A percentile compares a stretch with the other conserved stretches of the same genome.
These are phyloP conservation scores for Gavia stellata DNA, from an alignment of 2,113 vertebrate genomes.

Conservation along the genomic window DNA sequence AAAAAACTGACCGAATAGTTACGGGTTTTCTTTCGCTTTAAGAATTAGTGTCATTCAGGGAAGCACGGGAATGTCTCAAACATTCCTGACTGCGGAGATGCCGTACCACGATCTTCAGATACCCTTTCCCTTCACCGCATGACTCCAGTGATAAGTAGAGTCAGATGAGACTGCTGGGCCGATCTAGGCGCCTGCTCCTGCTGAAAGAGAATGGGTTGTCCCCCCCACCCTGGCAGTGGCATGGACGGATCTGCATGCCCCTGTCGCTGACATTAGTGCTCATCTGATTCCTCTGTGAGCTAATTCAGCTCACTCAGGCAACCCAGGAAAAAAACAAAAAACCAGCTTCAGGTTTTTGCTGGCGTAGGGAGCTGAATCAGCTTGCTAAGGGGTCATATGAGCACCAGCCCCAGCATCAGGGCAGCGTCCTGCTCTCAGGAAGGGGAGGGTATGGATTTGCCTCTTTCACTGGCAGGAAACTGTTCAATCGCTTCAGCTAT, in stretches of 20 bases:
- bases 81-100: background rate
- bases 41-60: background rate
- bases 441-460: background rate
- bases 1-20: background rate
- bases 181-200: background rate
- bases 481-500: background rate
- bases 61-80: background rate
- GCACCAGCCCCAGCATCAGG: background rate
- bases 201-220: background rate
- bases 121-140: background rate
- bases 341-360: background rate
- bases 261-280: rapidly evolving
- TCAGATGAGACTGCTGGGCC: background rate
- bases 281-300: background rate
- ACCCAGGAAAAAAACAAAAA: background rate
- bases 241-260: background rate
- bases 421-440: background rate
- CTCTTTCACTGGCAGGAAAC: background rate
- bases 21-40: background rate
- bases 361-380: background rate
- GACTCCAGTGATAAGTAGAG: background rate
- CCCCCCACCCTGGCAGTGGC: background rate
- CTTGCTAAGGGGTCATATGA: background rate
- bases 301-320: background rate
- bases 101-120: background rate